A percentile compares a stretch with the other conserved stretches of the same genome.
These are phyloP conservation scores for Crocidura indochinensis DNA, from an alignment of 2,797 vertebrate species.

Conservation along the genomic window DNA sequence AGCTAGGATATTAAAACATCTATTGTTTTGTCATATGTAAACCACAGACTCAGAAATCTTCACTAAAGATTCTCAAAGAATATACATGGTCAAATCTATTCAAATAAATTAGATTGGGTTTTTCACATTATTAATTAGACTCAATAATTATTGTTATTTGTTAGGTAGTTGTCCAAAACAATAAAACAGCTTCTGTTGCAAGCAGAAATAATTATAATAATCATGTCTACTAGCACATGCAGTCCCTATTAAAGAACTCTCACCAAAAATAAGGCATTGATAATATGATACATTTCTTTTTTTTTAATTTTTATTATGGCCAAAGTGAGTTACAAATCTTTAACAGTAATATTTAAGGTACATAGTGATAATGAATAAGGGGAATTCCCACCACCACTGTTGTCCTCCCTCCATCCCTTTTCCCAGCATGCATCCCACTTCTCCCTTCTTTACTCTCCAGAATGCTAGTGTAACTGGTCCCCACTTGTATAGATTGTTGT, in stretches of 20 bases:
- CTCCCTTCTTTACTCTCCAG: too few species aligned
- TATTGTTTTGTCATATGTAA: conserved; percentile 55
- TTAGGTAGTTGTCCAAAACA: conserved; percentile 44
- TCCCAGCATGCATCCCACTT: too few species aligned
- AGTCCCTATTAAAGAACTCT: not conserved
- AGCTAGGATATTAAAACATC: not conserved
- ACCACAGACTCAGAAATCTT: conserved; percentile 38
- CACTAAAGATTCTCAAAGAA: conserved; percentile 47
- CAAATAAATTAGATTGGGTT: conserved; percentile 29
- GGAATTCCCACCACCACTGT: too few species aligned
- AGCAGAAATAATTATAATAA: conserved; percentile 5
- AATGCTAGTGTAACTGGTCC: too few species aligned
- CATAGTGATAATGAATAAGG: too few species aligned
- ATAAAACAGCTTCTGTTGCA: not conserved
- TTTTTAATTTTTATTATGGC: too few species aligned
- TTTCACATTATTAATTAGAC: conserved; percentile 37
- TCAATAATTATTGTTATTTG: conserved; percentile 33
- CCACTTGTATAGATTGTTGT: too few species aligned
- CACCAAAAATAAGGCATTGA: not conserved
- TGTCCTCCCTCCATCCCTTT: too few species aligned
- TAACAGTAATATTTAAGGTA: too few species aligned
- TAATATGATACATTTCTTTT: conserved; percentile 1
- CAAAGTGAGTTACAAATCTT: too few species aligned
- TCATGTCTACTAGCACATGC: not conserved
- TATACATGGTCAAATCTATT: conserved; percentile 56